Evolutionary conservation across 2,888 invertebrate genomes (phyloP), one percentile per base, ranked within the genome.

Genomic region (Pomacea canaliculata): DNA sequence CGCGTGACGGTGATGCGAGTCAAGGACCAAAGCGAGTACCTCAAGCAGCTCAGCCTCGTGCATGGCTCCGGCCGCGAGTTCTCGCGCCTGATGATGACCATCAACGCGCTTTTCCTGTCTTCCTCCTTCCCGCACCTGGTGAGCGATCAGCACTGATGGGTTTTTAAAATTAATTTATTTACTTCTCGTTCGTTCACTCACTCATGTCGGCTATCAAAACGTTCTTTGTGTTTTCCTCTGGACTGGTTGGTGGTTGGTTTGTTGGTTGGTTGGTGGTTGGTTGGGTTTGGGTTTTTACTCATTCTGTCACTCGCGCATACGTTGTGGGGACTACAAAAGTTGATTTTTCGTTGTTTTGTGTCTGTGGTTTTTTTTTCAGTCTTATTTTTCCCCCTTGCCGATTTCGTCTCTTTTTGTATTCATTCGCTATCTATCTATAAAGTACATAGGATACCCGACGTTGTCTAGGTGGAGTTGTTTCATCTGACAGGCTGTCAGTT

Each of bases 61-160:
- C 68, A 76, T 60, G 75, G 73, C 0, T 70, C 80, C 0, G 79
- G 82, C 49, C 74, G 75, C 23, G 82, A 82, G 70, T 82, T 82
- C 75, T 78, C 81, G 7, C 67, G 81, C 37, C 72, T 82, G 23
- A 80, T 82, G 81, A 73, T 83, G 73, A 73, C 79, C 51, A 76
- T 84, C 63, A 79, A 79, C 76, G 76, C 83, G 51, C 65, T 80
- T 71, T 71, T 80, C 51, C 49, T 83, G 19, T 19, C 82, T 37
- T 62, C 81, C 63, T 78, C 74, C 13, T 73, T 76, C 10, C 79
- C 82, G n/a, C 56, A 78, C 13, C 73, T 81, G 79, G 82, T 81
- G 13, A 74, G 74, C 59, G 37, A n/a, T 16, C 23, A 37, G 65
- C 51, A 16, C 10, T 10, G 51, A 23, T 23, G 51, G 51, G 0